A percentile compares a stretch with the other conserved stretches of the same genome.
These are phyloP conservation scores for Trididemnum clinides DNA, from an alignment of 23 tunicate genomes.

Conservation along the genomic window DNA sequence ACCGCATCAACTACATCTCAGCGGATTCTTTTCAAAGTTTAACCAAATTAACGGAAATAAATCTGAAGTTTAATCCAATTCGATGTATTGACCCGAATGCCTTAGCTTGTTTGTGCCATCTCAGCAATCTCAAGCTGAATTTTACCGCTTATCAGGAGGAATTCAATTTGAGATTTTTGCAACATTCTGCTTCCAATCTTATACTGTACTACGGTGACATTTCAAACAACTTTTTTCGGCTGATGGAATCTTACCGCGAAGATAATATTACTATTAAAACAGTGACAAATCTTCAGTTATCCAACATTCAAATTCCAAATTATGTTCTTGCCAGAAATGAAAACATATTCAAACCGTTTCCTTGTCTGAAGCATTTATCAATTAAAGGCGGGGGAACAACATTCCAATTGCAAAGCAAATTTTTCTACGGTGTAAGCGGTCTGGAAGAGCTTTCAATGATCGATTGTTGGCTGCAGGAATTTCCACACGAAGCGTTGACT, in stretches of 20 bases:
- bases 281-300: slow-evolving; percentile 2
- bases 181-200: not conserved
- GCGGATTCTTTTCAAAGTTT: not conserved
- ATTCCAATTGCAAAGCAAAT: slow-evolving; percentile 2
- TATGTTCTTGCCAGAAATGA: not conserved
- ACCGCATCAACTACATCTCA: slow-evolving; percentile 7
- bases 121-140: not conserved
- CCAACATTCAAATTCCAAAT: not conserved
- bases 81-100: not conserved
- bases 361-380: not conserved
- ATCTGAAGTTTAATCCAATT: slow-evolving; percentile 30
- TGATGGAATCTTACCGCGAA: not conserved
- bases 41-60: not conserved
- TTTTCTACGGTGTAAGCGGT: slow-evolving; percentile 14
- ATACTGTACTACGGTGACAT: not conserved
- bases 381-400: not conserved
- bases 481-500: slow-evolving; percentile 15
- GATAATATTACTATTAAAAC: not conserved
- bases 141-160: not conserved
- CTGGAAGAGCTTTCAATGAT: not conserved
- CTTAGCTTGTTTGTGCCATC: not conserved
- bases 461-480: not conserved
- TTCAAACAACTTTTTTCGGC: not conserved
- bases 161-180: not conserved
- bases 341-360: not conserved